A percentile compares a stretch with the other conserved stretches of the same genome.
Evolutionary conservation across 2,797 vertebrate genomes (phyloP).

Genomic region (Botia almorhae): DNA sequence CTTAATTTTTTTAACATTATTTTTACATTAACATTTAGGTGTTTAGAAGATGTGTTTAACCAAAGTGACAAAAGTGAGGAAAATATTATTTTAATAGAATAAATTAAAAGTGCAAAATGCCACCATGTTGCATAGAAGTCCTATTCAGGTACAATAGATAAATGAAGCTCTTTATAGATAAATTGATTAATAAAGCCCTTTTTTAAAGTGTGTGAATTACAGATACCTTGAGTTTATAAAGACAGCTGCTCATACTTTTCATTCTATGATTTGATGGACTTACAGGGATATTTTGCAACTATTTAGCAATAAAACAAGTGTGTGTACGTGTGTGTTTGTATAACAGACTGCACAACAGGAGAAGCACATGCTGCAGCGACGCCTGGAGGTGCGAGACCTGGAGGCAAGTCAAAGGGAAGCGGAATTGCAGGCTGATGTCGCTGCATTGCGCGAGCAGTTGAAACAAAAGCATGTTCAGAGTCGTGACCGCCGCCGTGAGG

Average conservation of each 20-base stretch:
- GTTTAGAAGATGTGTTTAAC: too few relatives aligned
- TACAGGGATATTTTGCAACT: background rate
- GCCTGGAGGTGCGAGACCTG: slow-evolving; percentile 74
- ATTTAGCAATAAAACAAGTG: slow-evolving; percentile 1
- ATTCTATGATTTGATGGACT: background rate
- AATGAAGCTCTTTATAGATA: too few relatives aligned
- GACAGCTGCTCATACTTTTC: background rate
- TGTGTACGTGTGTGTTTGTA: background rate
- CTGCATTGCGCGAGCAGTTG: slow-evolving; percentile 66
- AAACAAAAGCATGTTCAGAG: slow-evolving; percentile 72
- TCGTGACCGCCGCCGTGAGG: slow-evolving; percentile 72
- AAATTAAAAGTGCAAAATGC: too few relatives aligned
- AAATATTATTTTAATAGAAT: too few relatives aligned
- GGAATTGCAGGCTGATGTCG: slow-evolving; percentile 74
- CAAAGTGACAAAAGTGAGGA: too few relatives aligned
- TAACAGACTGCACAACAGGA: slow-evolving; percentile 77
- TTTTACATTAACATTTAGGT: too few relatives aligned
- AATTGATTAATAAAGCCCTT: too few relatives aligned
- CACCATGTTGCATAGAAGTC: too few relatives aligned
- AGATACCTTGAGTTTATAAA: background rate
- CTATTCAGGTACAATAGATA: too few relatives aligned
- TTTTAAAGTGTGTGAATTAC: background rate
- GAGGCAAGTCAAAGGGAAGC: slow-evolving; percentile 73
- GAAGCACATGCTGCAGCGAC: slow-evolving; percentile 76
- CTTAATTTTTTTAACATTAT: too few relatives aligned